Conservation (phyloP, 37 sponge, comb jelly and placozoan genomes). For the Aplysina aerophoba region DNA sequence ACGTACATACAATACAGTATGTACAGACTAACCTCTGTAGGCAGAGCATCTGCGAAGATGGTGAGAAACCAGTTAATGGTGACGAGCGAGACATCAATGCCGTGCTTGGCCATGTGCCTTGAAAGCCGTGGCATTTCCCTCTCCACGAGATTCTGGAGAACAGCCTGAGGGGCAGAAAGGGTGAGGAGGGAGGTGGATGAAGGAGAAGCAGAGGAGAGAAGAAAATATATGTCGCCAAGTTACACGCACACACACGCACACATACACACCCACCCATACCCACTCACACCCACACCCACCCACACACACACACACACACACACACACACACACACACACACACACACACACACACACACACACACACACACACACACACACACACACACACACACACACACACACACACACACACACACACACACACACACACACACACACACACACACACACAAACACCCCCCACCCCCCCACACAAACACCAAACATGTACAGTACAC, state of each 20-base stretch:
- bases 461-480: no score
- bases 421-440: no score
- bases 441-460: no score
- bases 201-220: neutral
- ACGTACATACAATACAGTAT: no score
- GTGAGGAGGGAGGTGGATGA: neutral
- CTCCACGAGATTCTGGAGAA: slow-evolving; percentile 50
- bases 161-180: slow-evolving; percentile 27
- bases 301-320: neutral
- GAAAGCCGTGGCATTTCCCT: slow-evolving; percentile 52
- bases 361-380: no score
- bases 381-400: no score
- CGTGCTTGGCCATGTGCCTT: slow-evolving; percentile 37
- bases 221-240: neutral
- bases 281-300: neutral
- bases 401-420: no score
- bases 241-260: no score
- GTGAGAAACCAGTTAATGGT: slow-evolving; percentile 85
- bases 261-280: neutral
- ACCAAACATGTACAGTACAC: neutral
- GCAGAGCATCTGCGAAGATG: slow-evolving; percentile 73
- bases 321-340: no score
- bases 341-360: no score
- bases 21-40: slow-evolving; percentile 62
- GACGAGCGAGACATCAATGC: slow-evolving; percentile 68